These are phyloP conservation scores for Recurvirostra avosetta DNA, from an alignment of 2,113 vertebrate species.

Conservation along the genomic window DNA sequence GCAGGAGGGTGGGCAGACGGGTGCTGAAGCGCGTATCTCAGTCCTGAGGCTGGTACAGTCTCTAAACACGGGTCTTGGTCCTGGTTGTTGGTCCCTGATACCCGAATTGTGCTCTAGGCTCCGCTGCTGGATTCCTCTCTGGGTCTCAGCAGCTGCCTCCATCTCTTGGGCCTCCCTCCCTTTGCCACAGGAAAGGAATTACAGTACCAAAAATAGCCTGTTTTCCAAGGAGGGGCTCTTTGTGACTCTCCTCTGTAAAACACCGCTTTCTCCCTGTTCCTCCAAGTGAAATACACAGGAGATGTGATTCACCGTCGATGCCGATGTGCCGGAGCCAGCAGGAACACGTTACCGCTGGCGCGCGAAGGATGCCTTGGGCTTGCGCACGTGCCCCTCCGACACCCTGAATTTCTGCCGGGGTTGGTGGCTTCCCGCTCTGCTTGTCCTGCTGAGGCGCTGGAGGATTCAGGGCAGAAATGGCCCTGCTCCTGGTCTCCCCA, in stretches of 20 bases:
- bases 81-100: not conserved
- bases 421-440: not conserved
- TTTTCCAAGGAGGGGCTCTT: not conserved
- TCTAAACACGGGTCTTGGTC: not conserved
- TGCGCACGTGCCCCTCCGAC: not conserved
- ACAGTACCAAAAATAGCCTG: not conserved
- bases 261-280: not conserved
- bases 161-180: not conserved
- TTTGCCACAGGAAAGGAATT: not conserved
- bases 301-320: not conserved
- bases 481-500: not conserved
- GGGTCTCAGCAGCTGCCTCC: not conserved
- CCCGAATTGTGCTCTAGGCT: not conserved
- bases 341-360: not conserved
- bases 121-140: not conserved
- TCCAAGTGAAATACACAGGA: not conserved
- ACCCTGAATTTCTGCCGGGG: not conserved
- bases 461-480: not conserved
- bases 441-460: not conserved
- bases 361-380: not conserved
- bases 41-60: not conserved
- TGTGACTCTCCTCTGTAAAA: slow-evolving; percentile 1
- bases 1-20: not conserved
- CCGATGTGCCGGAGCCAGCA: not conserved
- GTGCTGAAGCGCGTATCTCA: not conserved